A percentile compares a stretch with the other conserved stretches of the same genome.
These are phyloP conservation scores for Macrotus californicus DNA, from an alignment of 2,113 vertebrate species.

Conservation along the genomic window DNA sequence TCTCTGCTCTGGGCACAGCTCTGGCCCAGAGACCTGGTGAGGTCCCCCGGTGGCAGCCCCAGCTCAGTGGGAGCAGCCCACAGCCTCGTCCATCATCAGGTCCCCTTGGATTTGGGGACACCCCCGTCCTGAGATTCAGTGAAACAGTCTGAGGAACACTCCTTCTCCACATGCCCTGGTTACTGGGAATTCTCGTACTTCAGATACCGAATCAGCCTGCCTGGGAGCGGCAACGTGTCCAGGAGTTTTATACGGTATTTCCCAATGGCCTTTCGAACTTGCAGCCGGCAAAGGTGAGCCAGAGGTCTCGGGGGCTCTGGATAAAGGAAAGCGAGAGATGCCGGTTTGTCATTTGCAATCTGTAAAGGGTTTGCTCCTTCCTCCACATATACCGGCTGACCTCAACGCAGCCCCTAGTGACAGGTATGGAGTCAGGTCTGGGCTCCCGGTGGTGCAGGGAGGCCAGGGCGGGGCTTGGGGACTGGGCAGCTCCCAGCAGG, in stretches of 20 bases:
- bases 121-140: background rate
- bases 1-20: background rate
- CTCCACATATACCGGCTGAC: background rate
- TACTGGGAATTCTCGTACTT: slow-evolving; percentile 80
- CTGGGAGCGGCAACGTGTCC: slow-evolving; percentile 86
- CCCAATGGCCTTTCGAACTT: slow-evolving; percentile 86
- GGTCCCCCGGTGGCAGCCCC: fast-evolving
- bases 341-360: fast-evolving
- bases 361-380: background rate
- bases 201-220: slow-evolving; percentile 88
- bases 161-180: fast-evolving
- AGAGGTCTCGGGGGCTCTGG: slow-evolving; percentile 90
- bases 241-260: slow-evolving; percentile 84
- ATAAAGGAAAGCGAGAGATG: slow-evolving; percentile 21
- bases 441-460: background rate
- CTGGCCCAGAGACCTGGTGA: background rate
- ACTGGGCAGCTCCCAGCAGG: background rate
- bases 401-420: background rate
- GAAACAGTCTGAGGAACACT: background rate
- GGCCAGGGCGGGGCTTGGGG: background rate
- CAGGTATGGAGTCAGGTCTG: background rate
- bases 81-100: background rate
- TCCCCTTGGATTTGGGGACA: background rate
- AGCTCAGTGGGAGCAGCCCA: background rate
- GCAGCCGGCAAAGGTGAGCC: slow-evolving; percentile 90